Base-by-base conservation (phyloP, 2,797 vertebrate genomes). In the Heliangelus exortis region DNA sequence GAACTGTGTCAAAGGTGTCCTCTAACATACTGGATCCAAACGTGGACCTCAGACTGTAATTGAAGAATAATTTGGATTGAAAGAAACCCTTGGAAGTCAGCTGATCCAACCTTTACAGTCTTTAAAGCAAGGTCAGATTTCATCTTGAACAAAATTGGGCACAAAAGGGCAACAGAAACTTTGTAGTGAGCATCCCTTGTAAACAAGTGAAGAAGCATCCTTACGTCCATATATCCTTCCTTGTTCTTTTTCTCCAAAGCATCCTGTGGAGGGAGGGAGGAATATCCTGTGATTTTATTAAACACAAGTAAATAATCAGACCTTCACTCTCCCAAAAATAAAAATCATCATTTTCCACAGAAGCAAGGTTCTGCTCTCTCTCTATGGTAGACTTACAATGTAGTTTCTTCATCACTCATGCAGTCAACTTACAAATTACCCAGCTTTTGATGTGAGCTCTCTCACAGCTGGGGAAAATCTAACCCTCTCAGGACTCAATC, bases 401-500 rank as follows among this genome's bases (percentile, higher is more conserved):
- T 59, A 25, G 17, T 51, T 91, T 91, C 41, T 76, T 23, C 58
- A 33, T 41, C 25, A 28, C 71, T 89, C 61, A 84, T 45, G 28
- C 45, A 73, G 83, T 65, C 90, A 93, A 92, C 71, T 87, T 82
- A 90, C 26, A 87, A 87, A 87, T 97, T 91, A 95, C 61, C 51
- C 63, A 72, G 45, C 79, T 95, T 95, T 90, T 83, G 94, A 92
- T 72, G 59, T 28, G 67, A 92, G 92, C 63, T 87, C 53, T 82
- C 89, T 92, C 93, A 80, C 93, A 97, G 94, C 96, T 97, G 92
- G 85, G 92, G 94, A 96, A 97, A 97, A 91, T 93, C 89, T 89
- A 81, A 83, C 21, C 59, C 92, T 95, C 93, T 96, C 75, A 92
- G 94, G 91, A 96, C 92, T 88, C 91, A 94, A 96, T 95, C 89